Evolutionary conservation across 2,888 invertebrate genomes (phyloP).

Genomic region (Trichopoda pennipes): DNA sequence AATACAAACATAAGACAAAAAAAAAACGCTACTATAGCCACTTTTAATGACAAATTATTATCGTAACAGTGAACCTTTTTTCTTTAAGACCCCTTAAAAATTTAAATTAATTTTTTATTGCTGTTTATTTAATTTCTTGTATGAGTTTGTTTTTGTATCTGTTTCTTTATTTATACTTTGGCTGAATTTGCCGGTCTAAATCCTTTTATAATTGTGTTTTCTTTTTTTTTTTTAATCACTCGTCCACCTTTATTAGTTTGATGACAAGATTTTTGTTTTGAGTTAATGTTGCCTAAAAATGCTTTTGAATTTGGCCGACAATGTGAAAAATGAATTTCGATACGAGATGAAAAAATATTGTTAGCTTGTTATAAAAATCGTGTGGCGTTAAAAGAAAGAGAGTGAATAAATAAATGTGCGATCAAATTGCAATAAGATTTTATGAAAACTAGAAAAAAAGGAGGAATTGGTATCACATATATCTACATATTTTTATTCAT

Average conservation of each 20-base stretch:
- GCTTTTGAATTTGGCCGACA: conserved; percentile 63
- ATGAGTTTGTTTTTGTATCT: conserved; percentile 56
- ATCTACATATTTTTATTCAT: conserved; percentile 57
- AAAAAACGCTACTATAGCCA: conserved; percentile 34
- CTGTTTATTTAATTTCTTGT: conserved; percentile 74
- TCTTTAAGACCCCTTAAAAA: conserved; percentile 55
- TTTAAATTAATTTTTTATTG: conserved; percentile 78
- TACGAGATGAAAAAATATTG: conserved; percentile 23
- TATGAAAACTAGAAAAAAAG: background rate
- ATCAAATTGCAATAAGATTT: conserved; percentile 57
- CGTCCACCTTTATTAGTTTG: conserved; percentile 66
- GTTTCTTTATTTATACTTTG: conserved; percentile 61
- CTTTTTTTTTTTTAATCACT: conserved; percentile 42
- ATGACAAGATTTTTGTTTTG: conserved; percentile 69
- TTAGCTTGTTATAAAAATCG: conserved; percentile 50
- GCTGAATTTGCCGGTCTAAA: conserved; percentile 46
- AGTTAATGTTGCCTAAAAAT: conserved; percentile 68
- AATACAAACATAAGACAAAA: too few relatives aligned
- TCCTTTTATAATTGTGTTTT: conserved; percentile 44
- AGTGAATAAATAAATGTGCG: conserved; percentile 47
- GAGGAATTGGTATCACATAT: background rate
- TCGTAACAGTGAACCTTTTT: conserved; percentile 58
- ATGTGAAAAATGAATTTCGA: conserved; percentile 22
- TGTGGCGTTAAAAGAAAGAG: conserved; percentile 55
- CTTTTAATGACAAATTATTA: conserved; percentile 63